Evolutionary conservation across 2,113 vertebrate species (phyloP), one percentile per base, ranked within the genome.

Genomic region (Mystacornis crossleyi): DNA sequence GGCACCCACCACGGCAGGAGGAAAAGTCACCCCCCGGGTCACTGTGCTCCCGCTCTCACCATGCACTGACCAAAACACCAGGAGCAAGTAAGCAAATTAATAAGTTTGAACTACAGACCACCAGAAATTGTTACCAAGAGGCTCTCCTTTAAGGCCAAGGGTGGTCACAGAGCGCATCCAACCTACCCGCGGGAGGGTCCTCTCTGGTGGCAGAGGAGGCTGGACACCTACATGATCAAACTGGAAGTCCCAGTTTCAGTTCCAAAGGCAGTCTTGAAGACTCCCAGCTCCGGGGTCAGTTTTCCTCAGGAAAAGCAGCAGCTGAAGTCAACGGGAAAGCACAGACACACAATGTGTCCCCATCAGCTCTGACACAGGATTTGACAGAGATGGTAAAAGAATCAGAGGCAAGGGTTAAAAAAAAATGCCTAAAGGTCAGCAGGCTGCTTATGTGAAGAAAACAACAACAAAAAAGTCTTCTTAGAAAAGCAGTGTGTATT

Each of bases 141-240:
- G 9, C 10, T 75, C 14, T 71, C 9, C 51, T 38, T 9, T 2
- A 18, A 50, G 26, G 73, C 8, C 24, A 61, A 47, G 5, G 1
- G 26, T 18, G 8, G 61, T 65, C 74, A 23, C 38, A 18, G 18
- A 0, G 1, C 0, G 3, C 57, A 53, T 31, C 34, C 43, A 24
- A 45, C 24, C 47, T 10, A 19, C 29, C 18, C 26, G 45, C 2
- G 4, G 0, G 1, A 54, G 65, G 14, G 10, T 77, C 19, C 5
- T 42, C 25, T 51, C 54, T 19, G 18, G 14, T 21, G 45, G 48
- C n/a, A 26, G 55, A 16, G 21, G 16, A 24, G 4, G 29, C 14
- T 34, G 20, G 69, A 61, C 60, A 67, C 15, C 58, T n/a, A 5
- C 17, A 6, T 0, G 4, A 26, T 11, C 55, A 34, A 29, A 33